Evolutionary conservation across 2,888 invertebrate species (phyloP).

Genomic region (Eupelmus urozonus): DNA sequence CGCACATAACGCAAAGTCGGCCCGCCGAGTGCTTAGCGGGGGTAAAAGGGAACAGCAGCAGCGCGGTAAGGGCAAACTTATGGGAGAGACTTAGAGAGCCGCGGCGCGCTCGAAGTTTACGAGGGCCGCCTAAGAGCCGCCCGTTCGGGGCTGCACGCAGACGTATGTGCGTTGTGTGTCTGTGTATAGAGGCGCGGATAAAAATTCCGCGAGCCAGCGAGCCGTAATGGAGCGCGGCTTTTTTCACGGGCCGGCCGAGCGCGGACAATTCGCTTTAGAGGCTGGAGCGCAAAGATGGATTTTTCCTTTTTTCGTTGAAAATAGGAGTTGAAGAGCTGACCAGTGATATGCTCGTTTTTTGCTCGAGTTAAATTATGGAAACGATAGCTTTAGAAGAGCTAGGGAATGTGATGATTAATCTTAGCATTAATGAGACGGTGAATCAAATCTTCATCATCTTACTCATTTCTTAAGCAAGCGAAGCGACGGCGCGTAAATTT

Average conservation of each 20-base stretch:
- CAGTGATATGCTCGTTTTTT: neutral
- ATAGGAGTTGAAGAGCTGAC: too few species aligned
- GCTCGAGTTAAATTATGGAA: too few species aligned
- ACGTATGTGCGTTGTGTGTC: neutral
- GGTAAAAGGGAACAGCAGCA: conserved; percentile 5
- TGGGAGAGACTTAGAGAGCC: conserved; percentile 31
- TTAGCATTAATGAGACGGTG: neutral
- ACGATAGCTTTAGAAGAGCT: neutral
- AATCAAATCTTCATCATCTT: conserved; percentile 22
- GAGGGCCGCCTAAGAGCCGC: conserved; percentile 10
- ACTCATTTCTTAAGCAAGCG: conserved; percentile 16
- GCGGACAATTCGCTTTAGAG: conserved; percentile 6
- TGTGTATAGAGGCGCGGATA: neutral
- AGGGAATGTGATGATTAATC: neutral
- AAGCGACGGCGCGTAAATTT: conserved; percentile 32
- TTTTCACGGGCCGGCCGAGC: neutral
- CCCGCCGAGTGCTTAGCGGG: conserved; percentile 17
- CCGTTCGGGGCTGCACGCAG: neutral
- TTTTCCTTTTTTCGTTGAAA: too few species aligned
- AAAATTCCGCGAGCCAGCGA: conserved; percentile 13
- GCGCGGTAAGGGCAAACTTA: conserved; percentile 39
- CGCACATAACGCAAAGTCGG: conserved; percentile 32
- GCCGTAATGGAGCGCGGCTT: conserved; percentile 12
- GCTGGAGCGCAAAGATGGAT: too few species aligned
- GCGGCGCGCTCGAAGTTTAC: conserved; percentile 35